Base-by-base conservation (phyloP, 2,888 invertebrate genomes). In the Nomada fabriciana region DNA sequence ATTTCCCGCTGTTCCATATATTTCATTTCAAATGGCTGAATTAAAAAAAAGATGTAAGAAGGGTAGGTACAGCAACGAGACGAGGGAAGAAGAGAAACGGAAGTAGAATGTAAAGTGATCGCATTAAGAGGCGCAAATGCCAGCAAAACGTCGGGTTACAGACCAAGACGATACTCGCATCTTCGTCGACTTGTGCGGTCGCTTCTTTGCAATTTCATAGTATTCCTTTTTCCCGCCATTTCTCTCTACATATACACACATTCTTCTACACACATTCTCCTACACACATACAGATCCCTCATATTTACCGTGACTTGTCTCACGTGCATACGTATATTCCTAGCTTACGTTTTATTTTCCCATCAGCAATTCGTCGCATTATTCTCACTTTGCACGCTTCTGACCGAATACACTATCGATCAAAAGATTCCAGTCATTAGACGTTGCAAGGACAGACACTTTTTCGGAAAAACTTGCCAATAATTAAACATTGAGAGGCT, bases 161-260 rank as follows among this genome's bases (percentile, higher is more conserved):
- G 61, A 57, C 61, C 74, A 72, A 57, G 59, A 74, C 59, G 73
- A 74, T 68, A 70, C 52, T 73, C 59, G 50, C 68, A 29, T 43
- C 74, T 76, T 87, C 85, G 70, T 82, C 86, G 76, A 85, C 84
- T 84, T 86, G 86, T 86, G 87, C 82, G 87, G 86, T 87, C 87
- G 67, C 61, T 72, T 53, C 61, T 52, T 63, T 70, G 77, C 71
- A 78, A 85, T 87, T 87, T 87, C 81, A 80, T 72, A 76, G 83
- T 86, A 85, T 87, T 85, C 80, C 65, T 71, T 83, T 85, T 87
- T 85, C 25, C 52, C 63, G 42, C 29, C 70, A 36, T 50, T 50
- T 47, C 15, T 36, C 15, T 0, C 7, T 36, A 36, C 15, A 47
- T 11, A 1, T 18, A 18, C 15, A 53, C 25, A 23, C 18, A 42